Conservation (phyloP, 2,113 vertebrate genomes). For the Tauraco erythrolophus region DNA sequence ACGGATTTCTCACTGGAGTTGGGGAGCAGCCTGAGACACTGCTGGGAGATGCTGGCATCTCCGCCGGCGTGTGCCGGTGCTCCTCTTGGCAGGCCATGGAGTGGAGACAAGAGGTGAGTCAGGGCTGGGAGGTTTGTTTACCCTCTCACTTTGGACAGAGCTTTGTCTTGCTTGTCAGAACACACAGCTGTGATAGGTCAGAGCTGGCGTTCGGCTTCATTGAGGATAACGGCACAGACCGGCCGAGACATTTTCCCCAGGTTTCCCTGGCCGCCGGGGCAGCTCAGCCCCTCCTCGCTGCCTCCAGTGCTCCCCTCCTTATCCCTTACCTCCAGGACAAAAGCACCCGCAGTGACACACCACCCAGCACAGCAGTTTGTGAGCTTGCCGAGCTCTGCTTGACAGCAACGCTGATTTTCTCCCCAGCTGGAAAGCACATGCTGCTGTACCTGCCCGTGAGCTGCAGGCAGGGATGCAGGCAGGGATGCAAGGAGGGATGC, state of each 20-base stretch:
- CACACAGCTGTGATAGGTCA: not conserved
- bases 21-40: not conserved
- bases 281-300: not conserved
- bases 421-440: not conserved
- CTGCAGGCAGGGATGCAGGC: not conserved
- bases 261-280: not conserved
- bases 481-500: not conserved
- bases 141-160: not conserved
- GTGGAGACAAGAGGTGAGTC: not conserved
- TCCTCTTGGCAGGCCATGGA: not conserved
- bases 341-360: not conserved
- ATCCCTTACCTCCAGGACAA: not conserved
- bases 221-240: accelerated
- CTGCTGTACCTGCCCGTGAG: not conserved
- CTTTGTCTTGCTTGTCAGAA: not conserved
- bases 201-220: not conserved
- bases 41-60: not conserved
- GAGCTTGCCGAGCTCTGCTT: not conserved
- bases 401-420: not conserved
- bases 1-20: not conserved
- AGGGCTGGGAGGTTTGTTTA: not conserved
- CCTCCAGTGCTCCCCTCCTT: not conserved
- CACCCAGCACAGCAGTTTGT: accelerated
- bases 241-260: not conserved
- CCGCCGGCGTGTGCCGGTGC: accelerated